Evolutionary conservation across 1,140 invertebrate species (phyloP).

Genomic region (Pseudomyrmex flavicornis): DNA sequence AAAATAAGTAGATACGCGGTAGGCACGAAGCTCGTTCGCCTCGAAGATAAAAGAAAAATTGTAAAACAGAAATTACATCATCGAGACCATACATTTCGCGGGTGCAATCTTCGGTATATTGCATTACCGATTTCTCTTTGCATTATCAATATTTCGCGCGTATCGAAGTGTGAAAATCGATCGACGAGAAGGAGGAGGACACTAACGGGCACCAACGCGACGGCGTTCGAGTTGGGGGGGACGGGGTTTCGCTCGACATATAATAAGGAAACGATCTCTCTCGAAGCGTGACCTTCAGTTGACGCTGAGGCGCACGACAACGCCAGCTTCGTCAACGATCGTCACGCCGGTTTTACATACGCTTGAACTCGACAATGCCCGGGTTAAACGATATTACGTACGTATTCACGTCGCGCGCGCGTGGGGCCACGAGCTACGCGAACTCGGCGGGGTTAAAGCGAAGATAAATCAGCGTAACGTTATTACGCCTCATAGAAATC

Average conservation of each 20-base stretch:
- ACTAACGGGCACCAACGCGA: not conserved
- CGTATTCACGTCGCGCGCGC: conserved; percentile 58
- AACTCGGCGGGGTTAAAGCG: conserved; percentile 70
- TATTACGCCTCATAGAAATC: conserved; percentile 77
- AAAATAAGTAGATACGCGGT: not conserved
- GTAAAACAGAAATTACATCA: not conserved
- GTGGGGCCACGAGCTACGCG: conserved; percentile 56
- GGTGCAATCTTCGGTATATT: too few relatives aligned
- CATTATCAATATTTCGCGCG: conserved; percentile 7
- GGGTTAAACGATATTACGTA: conserved; percentile 78
- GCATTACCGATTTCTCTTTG: too few relatives aligned
- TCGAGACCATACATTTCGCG: not conserved
- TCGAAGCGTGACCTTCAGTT: conserved; percentile 56
- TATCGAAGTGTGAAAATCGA: conserved; percentile 10
- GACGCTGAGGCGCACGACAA: conserved; percentile 61
- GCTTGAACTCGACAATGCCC: conserved; percentile 77
- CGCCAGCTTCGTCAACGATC: conserved; percentile 70
- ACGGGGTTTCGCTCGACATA: conserved; percentile 53
- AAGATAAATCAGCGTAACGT: conserved; percentile 78
- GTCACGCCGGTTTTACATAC: conserved; percentile 79
- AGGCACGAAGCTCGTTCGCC: too few relatives aligned
- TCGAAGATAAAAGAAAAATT: not conserved
- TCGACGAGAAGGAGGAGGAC: not conserved
- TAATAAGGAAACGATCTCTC: conserved; percentile 75
- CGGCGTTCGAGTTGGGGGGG: conserved; percentile 33